Conservation (phyloP, 2,888 invertebrate species). For the Plebejus melissa region DNA sequence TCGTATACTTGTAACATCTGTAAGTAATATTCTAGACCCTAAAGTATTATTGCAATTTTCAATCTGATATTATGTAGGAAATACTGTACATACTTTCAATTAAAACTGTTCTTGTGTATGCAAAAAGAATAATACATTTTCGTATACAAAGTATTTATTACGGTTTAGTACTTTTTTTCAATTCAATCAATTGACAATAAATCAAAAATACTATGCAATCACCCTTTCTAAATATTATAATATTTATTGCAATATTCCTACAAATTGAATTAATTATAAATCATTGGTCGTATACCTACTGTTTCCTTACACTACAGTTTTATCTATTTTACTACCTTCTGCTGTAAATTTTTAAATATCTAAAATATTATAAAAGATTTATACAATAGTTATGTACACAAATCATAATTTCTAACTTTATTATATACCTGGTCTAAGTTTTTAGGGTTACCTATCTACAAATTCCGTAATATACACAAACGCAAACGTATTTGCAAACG, state of each 20-base stretch:
- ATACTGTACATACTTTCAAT: not conserved
- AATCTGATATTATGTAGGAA: not conserved
- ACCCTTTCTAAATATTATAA: not conserved
- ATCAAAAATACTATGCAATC: not conserved
- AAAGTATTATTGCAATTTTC: not conserved
- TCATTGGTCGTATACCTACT: conserved; percentile 5
- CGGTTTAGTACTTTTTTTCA: not conserved
- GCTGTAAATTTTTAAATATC: not conserved
- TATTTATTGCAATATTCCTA: not conserved
- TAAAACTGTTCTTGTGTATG: not conserved
- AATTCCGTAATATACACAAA: too few species aligned
- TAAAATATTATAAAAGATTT: not conserved
- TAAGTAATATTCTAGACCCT: not conserved
- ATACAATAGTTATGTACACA: conserved; percentile 15
- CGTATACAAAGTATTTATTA: conserved; percentile 5
- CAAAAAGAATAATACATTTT: not conserved
- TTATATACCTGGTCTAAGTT: not conserved
- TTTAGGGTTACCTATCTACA: conserved; percentile 1
- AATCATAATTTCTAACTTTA: not conserved
- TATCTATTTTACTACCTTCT: not conserved
- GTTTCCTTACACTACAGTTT: not conserved
- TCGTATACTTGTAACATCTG: conserved; percentile 1
- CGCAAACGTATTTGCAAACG: too few species aligned
- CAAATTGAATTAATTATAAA: not conserved
- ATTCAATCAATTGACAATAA: not conserved